Conservation (phyloP, 2,797 vertebrate genomes). For the Xerus rutilus region DNA sequence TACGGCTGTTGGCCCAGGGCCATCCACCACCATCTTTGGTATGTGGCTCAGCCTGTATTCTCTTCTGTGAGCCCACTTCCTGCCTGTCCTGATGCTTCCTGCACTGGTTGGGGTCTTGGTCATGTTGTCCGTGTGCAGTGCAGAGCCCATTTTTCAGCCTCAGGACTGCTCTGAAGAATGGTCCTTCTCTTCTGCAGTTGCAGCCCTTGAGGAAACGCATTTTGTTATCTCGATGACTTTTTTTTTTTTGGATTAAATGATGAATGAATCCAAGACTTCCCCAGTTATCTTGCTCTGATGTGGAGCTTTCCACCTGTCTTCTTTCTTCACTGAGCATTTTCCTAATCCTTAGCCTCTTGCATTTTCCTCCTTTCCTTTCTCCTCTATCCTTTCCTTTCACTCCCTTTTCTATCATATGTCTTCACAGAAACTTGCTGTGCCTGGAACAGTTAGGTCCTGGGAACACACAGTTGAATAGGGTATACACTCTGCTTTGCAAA, state of each 20-base stretch:
- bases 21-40: neutral
- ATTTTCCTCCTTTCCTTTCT: neutral
- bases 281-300: neutral
- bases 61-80: neutral
- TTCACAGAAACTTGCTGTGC: neutral
- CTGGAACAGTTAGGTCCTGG: neutral
- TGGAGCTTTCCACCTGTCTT: neutral
- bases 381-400: neutral
- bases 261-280: neutral
- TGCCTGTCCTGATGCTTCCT: neutral
- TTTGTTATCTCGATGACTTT: neutral
- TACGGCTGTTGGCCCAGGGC: neutral
- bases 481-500: neutral
- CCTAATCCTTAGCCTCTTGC: neutral
- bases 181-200: neutral
- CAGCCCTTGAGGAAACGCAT: neutral
- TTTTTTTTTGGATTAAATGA: slow-evolving; percentile 29
- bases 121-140: neutral
- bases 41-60: neutral
- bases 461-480: neutral
- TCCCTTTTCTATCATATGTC: neutral
- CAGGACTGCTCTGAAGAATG: neutral
- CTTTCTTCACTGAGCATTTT: neutral
- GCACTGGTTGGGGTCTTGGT: too few relatives aligned
- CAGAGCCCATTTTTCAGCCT: neutral